phyloP scores from a whole-genome alignment of 2,113 vertebrate species.

The Crotalus horridus region DNA sequence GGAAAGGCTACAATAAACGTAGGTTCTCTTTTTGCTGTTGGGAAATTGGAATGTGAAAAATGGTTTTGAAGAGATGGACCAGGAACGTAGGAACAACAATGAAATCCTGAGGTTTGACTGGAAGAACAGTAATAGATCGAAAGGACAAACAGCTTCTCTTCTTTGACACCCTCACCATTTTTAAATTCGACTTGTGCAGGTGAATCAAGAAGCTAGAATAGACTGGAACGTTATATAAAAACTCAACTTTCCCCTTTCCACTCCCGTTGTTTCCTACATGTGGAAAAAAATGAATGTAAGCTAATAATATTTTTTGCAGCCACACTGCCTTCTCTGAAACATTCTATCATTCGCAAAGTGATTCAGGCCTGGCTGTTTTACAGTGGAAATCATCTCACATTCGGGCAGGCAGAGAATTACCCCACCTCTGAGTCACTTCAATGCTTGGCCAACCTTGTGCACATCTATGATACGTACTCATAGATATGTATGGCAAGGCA shows the following conservation, averaged over 20 bases:
- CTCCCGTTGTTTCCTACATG: neutral
- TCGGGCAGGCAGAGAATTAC: neutral
- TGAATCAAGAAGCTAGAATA: neutral
- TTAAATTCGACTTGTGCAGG: neutral
- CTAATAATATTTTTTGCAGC: neutral
- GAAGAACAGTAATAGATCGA: neutral
- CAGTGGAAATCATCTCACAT: neutral
- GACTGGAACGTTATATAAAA: neutral
- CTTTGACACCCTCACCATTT: neutral
- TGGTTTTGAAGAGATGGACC: neutral
- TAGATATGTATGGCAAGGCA: slow-evolving; percentile 5
- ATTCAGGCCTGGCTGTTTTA: neutral
- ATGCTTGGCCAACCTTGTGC: neutral
- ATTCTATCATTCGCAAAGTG: neutral
- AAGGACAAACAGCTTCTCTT: neutral
- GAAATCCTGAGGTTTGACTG: neutral
- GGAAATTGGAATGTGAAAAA: neutral
- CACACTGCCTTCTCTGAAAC: neutral
- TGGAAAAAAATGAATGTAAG: neutral
- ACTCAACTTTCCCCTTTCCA: neutral
- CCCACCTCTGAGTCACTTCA: neutral
- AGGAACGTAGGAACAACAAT: neutral
- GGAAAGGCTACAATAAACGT: neutral
- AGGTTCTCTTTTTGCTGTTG: neutral
- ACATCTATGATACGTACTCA: neutral